Conservation (phyloP, 2,113 vertebrate species). For the Elephantulus edwardii region DNA sequence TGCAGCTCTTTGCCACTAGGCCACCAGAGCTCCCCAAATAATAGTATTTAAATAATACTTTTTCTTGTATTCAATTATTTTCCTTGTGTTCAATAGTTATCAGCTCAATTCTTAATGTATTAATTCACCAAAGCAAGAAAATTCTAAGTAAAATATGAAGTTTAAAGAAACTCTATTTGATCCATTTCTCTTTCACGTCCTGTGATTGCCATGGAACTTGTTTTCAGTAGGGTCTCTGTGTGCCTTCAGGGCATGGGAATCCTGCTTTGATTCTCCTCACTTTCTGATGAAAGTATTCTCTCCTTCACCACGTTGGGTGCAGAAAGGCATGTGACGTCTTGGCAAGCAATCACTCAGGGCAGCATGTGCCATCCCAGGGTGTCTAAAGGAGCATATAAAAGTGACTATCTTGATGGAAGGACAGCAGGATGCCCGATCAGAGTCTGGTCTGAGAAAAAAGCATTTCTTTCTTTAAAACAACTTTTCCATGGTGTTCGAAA, state of each 20-base stretch:
- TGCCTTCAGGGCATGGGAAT: not conserved
- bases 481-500: not conserved
- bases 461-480: not conserved
- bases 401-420: not conserved
- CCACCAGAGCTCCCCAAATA: too few relatives aligned
- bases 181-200: not conserved
- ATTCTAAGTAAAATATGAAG: not conserved
- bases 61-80: too few relatives aligned
- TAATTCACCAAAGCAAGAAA: too few relatives aligned
- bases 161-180: not conserved
- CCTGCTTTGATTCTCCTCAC: not conserved
- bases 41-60: too few relatives aligned
- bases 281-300: not conserved
- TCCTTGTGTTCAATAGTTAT: too few relatives aligned
- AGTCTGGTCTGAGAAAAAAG: not conserved
- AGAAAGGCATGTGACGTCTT: not conserved
- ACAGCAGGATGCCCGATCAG: too few relatives aligned
- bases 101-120: too few relatives aligned
- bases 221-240: not conserved
- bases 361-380: too few relatives aligned
- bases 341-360: not conserved
- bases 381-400: not conserved
- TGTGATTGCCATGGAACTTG: not conserved
- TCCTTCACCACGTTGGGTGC: too few relatives aligned
- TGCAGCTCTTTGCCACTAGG: too few relatives aligned